Evolutionary conservation across 1,140 invertebrate species (phyloP), one percentile per base, ranked within the genome.

Genomic region (Lepidostoma basale): DNA sequence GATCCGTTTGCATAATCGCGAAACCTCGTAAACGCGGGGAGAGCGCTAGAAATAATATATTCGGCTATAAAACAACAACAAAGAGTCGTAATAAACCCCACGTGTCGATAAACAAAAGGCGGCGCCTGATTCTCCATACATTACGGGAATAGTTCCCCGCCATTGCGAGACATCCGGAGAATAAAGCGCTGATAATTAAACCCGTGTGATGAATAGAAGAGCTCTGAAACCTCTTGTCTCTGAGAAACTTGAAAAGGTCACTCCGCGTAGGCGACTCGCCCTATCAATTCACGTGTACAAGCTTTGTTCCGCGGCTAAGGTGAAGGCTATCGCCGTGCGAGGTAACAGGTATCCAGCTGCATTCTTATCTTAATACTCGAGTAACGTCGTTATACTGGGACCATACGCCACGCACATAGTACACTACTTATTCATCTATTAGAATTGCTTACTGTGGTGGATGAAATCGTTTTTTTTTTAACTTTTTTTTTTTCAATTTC

Each of bases 61-160:
- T 56, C 28, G 30, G 18, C 30, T 22, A 39, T 56, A 56, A 56
- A 56, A 56, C 36, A 36, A 20, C 52, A 36, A 56, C 52, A 56
- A 56, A 56, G 52, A 33, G 30, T 56, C 52, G 52, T 39, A 56
- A 56, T 56, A 56, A 56, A 56, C 6, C 18, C 52, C 52, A 56
- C 52, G 52, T 56, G 52, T 56, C 52, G 52, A 56, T 56, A 22
- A 33, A 56, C 52, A 56, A 56, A 54, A 56, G 52, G 6, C 28
- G 52, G 30, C 52, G 52, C 52, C 30, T 56, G 52, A 36, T 39
- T 56, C 28, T 56, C 52, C 52, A 47, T 47, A 33, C 52, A 36
- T 56, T 33, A 33, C 12, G 12, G 30, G 52, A 56, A 56, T 56
- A 33, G 8, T 14, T 12, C 22, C 52, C 9, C 28, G 52, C 9